phyloP scores from a whole-genome alignment of 1,140 invertebrate genomes.

The Aphaenogaster floridana region DNA sequence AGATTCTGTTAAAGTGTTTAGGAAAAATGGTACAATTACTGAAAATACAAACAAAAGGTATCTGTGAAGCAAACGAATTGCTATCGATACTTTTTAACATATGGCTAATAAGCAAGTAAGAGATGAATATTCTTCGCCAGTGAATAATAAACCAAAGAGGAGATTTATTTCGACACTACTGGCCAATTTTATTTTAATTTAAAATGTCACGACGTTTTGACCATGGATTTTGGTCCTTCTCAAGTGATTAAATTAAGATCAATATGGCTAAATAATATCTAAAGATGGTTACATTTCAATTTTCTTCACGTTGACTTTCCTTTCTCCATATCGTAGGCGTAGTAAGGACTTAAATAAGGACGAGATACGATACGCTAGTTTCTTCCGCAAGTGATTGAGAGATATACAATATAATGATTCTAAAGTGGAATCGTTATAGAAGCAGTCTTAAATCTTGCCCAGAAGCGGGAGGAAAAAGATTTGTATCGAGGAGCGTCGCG shows the following conservation, averaged over 20 bases:
- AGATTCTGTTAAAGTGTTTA: conserved; percentile 42
- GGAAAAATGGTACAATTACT: background rate
- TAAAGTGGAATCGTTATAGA: background rate
- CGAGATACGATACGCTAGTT: background rate
- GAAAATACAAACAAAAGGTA: background rate
- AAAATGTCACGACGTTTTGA: no score
- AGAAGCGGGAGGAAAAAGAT: background rate
- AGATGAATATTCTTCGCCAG: no score
- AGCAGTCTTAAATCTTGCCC: background rate
- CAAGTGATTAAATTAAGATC: no score
- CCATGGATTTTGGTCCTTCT: no score
- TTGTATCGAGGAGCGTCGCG: conserved; percentile 20
- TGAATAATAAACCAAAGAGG: no score
- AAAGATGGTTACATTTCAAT: background rate
- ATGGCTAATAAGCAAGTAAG: no score
- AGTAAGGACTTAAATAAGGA: background rate
- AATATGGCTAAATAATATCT: no score
- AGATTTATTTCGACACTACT: no score
- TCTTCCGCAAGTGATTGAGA: background rate
- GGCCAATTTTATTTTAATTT: no score
- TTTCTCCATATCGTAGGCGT: background rate
- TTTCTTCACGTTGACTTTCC: background rate
- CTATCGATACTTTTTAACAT: background rate
- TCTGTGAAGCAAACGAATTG: background rate
- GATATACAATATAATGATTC: background rate